A percentile compares a stretch with the other conserved stretches of the same genome.
Evolutionary conservation across 2,888 invertebrate genomes (phyloP).

Genomic region (Drosophila multiciliata): DNA sequence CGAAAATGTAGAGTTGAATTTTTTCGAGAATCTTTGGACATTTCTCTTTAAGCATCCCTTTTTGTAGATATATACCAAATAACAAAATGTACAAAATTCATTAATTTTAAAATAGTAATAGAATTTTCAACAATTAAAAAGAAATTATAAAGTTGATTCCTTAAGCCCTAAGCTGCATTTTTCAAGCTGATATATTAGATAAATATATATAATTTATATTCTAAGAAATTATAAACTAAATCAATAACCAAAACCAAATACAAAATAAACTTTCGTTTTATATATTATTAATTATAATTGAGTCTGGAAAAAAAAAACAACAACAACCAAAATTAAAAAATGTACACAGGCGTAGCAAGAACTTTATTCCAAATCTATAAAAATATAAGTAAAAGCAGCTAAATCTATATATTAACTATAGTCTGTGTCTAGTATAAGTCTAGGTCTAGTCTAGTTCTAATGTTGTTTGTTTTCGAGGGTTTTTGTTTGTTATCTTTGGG

Average conservation of each 20-base stretch:
- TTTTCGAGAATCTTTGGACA: not conserved
- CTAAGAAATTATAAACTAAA: not conserved
- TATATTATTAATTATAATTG: not conserved
- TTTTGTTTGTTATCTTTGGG: conserved; percentile 25
- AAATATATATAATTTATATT: not conserved
- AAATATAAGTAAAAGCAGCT: not conserved
- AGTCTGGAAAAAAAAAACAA: not conserved
- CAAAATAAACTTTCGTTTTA: not conserved
- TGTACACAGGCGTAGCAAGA: not conserved
- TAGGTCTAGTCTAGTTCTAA: not conserved
- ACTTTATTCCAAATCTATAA: not conserved
- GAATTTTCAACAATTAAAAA: not conserved
- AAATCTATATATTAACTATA: not conserved
- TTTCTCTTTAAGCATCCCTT: not conserved
- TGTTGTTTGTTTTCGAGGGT: conserved; percentile 7
- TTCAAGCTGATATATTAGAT: not conserved
- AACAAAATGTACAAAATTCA: not conserved
- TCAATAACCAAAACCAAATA: not conserved
- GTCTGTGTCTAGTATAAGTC: not conserved
- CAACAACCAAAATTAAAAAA: not conserved
- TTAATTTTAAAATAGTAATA: not conserved
- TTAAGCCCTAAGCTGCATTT: not conserved
- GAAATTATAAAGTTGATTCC: not conserved
- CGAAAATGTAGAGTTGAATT: not conserved
- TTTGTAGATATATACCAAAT: not conserved